Evolutionary conservation across 2,888 invertebrate genomes (phyloP).

Genomic region (Poecilus cupreus): DNA sequence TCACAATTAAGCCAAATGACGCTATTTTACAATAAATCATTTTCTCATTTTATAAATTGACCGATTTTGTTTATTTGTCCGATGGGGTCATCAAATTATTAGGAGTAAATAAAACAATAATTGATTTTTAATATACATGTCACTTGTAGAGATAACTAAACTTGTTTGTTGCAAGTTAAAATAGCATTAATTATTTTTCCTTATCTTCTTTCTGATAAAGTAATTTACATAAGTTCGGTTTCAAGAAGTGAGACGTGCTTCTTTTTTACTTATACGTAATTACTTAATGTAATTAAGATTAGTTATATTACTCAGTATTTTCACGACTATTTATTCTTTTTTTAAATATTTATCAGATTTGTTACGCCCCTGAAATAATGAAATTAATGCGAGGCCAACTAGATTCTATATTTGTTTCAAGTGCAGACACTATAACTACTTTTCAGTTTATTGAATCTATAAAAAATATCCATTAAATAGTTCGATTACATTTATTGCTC

Average conservation of each 20-base stretch:
- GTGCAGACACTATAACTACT: not conserved
- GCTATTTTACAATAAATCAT: conserved; percentile 25
- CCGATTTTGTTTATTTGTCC: not conserved
- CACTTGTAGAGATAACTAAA: not conserved
- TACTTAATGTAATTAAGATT: not conserved
- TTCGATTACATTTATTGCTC: not conserved
- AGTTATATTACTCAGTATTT: not conserved
- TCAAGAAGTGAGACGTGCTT: not conserved
- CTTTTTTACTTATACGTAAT: not conserved
- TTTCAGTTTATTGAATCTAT: not conserved
- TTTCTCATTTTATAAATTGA: not conserved
- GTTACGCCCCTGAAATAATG: conserved; percentile 26
- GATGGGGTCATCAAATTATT: not conserved
- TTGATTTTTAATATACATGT: not conserved
- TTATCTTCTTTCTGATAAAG: not conserved
- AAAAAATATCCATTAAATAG: not conserved
- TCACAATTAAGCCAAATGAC: not conserved
- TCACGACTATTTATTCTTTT: not conserved
- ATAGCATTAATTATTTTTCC: not conserved
- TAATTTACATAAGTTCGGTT: not conserved
- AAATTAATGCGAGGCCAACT: conserved; percentile 20
- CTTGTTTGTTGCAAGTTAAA: not conserved
- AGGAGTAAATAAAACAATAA: conserved; percentile 21
- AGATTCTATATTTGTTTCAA: not conserved
- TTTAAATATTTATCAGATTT: not conserved